Evolutionary conservation across 2,888 invertebrate species (phyloP), one percentile per base, ranked within the genome.

Genomic region (Pseudococcus longispinus): DNA sequence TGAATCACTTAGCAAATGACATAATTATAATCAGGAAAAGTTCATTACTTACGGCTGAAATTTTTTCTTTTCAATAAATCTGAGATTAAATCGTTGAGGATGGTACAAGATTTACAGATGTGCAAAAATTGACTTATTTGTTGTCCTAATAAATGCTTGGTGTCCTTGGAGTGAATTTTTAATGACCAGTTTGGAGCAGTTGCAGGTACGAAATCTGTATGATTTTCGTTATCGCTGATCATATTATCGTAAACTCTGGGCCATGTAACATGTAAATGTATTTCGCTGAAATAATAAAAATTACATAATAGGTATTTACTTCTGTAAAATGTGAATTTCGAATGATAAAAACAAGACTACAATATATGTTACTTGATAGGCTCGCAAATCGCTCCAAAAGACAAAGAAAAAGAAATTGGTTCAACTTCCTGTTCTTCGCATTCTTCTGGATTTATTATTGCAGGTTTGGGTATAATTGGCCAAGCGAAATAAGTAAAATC

Each of bases 191-290:
- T 93, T 0, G 96, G 96, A 90, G 97, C 93, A 83, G 92, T 92
- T 80, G 93, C 91, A 1, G 98, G 97, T 90, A 97, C 95, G 89
- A 98, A 94, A 91, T 98, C 97, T 26, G 96, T 95, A 91, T 96
- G 96, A 88, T 94, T 94, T 89, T 96, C 95, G 88, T 95, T 96
- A 90, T 99, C 98, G 1, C 97, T 94, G 37, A 97, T 94, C 88
- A 96, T 93, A 90, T 95, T 95, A 90, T 97, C 98, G 2, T 95
- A 93, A 88, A 98, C 92, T 90, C 94, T 93, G 0, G 95, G 95
- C 98, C 98, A 98, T 32, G 95, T 95, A 74, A 96, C 94, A 90
- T 95, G 95, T 20, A 97, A 91, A 88, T 94, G 92, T 37, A 97
- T 92, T 90, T 95, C 94, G 85, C 94, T 94, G 4, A 29, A 70